Conservation (phyloP, 2,888 invertebrate genomes). For the Chrysolina americana region DNA sequence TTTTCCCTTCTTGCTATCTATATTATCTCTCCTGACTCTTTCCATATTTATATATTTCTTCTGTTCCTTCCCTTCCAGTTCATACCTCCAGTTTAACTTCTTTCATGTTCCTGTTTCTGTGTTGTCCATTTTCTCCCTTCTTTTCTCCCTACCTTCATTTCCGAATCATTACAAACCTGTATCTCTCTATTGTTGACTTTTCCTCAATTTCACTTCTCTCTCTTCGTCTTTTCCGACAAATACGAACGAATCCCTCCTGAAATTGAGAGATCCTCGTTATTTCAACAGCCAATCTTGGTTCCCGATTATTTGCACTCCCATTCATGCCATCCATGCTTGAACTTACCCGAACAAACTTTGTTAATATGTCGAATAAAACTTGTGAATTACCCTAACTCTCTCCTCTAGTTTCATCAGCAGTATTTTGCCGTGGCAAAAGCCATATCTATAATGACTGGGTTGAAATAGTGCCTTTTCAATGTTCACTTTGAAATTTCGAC, state of each 20-base stretch:
- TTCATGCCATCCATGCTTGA: constrained; percentile 54
- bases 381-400: constrained; percentile 47
- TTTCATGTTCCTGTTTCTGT: too few species aligned
- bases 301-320: constrained; percentile 61
- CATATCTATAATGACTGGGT: constrained; percentile 40
- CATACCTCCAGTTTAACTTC: too few species aligned
- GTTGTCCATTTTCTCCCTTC: too few species aligned
- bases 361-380: constrained; percentile 53
- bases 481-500: constrained; percentile 32
- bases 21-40: too few species aligned
- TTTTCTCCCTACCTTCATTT: too few species aligned
- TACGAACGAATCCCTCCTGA: background rate
- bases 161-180: too few species aligned
- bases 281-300: constrained; percentile 58
- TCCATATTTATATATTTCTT: too few species aligned
- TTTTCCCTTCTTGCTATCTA: too few species aligned
- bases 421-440: constrained; percentile 39
- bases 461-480: constrained; percentile 34
- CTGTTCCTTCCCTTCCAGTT: too few species aligned
- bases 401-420: constrained; percentile 46
- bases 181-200: background rate
- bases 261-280: constrained; percentile 57
- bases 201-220: background rate
- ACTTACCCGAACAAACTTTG: constrained; percentile 51
- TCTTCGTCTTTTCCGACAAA: background rate